Evolutionary conservation across 2,888 invertebrate genomes (phyloP).

Genomic region (Leptinotarsa juncta): DNA sequence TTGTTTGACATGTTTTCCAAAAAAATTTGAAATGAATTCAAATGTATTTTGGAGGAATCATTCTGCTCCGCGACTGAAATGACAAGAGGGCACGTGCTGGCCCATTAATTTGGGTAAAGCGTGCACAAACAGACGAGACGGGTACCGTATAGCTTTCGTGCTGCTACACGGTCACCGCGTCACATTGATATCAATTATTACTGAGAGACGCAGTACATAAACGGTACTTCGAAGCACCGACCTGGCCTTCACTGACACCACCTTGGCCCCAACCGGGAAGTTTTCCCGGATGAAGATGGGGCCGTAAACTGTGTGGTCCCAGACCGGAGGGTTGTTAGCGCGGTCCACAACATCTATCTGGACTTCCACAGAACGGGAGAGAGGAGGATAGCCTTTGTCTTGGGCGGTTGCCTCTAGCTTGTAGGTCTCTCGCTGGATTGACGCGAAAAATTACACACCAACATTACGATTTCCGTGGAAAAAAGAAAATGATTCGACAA

Average conservation of each 20-base stretch:
- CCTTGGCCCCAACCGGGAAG: constrained; percentile 97
- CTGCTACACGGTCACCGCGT: constrained; percentile 60
- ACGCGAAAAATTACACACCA: constrained; percentile 44
- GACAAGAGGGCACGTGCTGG: constrained; percentile 72
- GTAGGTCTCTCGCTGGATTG: constrained; percentile 90
- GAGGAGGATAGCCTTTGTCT: constrained; percentile 96
- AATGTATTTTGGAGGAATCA: constrained; percentile 41
- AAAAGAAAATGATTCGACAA: constrained; percentile 24
- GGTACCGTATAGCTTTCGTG: constrained; percentile 64
- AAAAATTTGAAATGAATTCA: background rate
- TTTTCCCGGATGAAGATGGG: constrained; percentile 98
- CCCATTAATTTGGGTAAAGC: constrained; percentile 65
- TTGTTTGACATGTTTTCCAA: too few species aligned
- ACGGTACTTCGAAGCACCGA: constrained; percentile 72
- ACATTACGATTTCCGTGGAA: constrained; percentile 43
- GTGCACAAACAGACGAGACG: constrained; percentile 66
- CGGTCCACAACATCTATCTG: constrained; percentile 98
- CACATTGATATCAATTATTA: constrained; percentile 48
- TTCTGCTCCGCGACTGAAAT: constrained; percentile 24
- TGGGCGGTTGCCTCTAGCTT: constrained; percentile 98
- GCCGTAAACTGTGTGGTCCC: constrained; percentile 96
- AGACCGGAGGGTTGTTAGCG: constrained; percentile 97
- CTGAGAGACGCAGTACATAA: constrained; percentile 54
- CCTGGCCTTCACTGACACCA: constrained; percentile 99
- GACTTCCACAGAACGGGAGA: constrained; percentile 96